phyloP scores from a whole-genome alignment of 2,113 vertebrate species.

The Channa maculata region DNA sequence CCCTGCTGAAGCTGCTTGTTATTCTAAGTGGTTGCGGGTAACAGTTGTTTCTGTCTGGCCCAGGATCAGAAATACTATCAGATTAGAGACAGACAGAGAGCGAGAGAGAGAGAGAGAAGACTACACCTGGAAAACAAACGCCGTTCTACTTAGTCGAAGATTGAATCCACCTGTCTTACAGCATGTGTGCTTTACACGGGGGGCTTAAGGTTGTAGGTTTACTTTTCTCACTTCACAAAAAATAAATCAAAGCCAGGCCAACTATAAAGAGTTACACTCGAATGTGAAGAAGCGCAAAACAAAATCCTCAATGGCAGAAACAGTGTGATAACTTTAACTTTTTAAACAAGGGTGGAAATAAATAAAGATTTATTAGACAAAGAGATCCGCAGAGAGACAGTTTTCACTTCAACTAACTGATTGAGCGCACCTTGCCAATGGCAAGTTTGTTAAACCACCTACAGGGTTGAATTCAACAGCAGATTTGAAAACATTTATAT shows the following conservation, averaged over 20 bases:
- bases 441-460: constrained; percentile 30
- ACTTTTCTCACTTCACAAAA: constrained; percentile 41
- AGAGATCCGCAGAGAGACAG: constrained; percentile 1
- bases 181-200: constrained; percentile 40
- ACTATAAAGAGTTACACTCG: constrained; percentile 41
- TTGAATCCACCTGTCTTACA: constrained; percentile 53
- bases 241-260: constrained; percentile 53
- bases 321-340: not conserved
- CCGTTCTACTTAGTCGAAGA: constrained; percentile 39
- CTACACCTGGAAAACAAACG: constrained; percentile 58
- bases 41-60: constrained; percentile 71
- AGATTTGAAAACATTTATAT: not conserved
- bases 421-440: constrained; percentile 27
- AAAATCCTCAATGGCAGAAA: constrained; percentile 29
- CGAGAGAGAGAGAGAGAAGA: constrained; percentile 31
- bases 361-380: constrained; percentile 18
- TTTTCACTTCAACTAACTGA: constrained; percentile 5
- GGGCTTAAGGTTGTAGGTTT: constrained; percentile 42
- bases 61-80: constrained; percentile 63
- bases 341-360: constrained; percentile 15
- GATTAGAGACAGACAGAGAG: constrained; percentile 52
- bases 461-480: constrained; percentile 10
- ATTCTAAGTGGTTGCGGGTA: constrained; percentile 63
- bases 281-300: constrained; percentile 30
- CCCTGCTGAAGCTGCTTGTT: constrained; percentile 66